These are phyloP conservation scores for Bolinopsis microptera DNA, from an alignment of 37 sponge, comb jelly and placozoan species.

Conservation along the genomic window DNA sequence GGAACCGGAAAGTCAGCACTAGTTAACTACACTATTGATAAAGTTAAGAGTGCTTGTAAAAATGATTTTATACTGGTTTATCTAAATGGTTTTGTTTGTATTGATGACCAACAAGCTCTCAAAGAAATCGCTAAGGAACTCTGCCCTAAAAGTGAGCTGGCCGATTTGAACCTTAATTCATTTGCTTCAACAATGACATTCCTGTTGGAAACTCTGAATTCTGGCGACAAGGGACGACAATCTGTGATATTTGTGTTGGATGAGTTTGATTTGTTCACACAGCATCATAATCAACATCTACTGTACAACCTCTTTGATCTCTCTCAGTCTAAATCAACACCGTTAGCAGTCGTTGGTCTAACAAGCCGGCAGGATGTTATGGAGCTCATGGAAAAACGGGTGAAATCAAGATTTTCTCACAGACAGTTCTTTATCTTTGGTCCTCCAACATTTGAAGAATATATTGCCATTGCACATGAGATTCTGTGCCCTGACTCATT, in stretches of 20 bases:
- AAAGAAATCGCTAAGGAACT: conserved; percentile 77
- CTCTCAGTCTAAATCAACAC: conserved; percentile 73
- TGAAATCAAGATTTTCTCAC: conserved; percentile 92
- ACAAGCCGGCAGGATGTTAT: conserved; percentile 84
- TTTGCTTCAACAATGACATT: conserved; percentile 79
- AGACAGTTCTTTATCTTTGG: conserved; percentile 72
- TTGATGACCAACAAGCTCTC: conserved; percentile 81
- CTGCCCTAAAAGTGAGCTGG: conserved; percentile 66
- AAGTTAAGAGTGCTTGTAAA: conserved; percentile 60
- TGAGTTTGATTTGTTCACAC: conserved; percentile 90
- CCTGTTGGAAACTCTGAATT: conserved; percentile 74
- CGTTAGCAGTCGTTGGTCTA: conserved; percentile 85
- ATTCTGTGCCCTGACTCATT: conserved; percentile 65
- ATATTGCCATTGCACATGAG: conserved; percentile 65
- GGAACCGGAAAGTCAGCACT: conserved; percentile 85
- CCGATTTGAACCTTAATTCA: conserved; percentile 68
- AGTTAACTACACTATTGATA: conserved; percentile 30
- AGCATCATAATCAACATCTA: conserved; percentile 88
- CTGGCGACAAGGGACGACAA: conserved; percentile 71
- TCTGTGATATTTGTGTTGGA: conserved; percentile 87
- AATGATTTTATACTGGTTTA: conserved; percentile 69
- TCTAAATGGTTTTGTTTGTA: conserved; percentile 77
- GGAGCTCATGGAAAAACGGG: conserved; percentile 92
- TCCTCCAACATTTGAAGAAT: conserved; percentile 74
- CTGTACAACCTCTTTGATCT: conserved; percentile 92